A percentile compares a stretch with the other conserved stretches of the same genome.
Conservation (phyloP, 2,113 vertebrate genomes). For the Pomatostomus ruficeps region DNA sequence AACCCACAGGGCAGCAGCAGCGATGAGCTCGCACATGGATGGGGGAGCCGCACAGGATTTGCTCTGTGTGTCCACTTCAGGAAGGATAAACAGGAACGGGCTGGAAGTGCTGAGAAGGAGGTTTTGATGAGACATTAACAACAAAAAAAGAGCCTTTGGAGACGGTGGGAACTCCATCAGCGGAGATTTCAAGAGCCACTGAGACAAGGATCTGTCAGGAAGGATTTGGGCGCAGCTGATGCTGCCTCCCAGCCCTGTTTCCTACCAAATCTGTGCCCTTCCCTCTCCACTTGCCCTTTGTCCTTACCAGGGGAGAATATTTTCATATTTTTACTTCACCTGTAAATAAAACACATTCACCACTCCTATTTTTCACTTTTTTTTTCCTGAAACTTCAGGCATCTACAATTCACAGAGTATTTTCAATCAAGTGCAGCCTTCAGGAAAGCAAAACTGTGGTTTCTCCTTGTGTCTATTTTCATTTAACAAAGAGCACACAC, state of each 20-base stretch:
- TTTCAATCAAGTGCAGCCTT: not conserved
- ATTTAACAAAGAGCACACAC: not conserved
- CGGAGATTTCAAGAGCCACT: not conserved
- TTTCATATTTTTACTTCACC: not conserved
- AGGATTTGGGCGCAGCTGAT: not conserved
- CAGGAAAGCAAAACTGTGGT: not conserved
- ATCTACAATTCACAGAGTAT: not conserved
- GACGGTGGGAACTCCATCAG: not conserved
- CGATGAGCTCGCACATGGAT: not conserved
- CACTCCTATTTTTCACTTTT: not conserved
- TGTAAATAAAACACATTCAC: not conserved
- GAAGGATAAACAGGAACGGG: not conserved
- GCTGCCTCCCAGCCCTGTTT: conserved; percentile 28
- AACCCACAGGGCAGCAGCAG: not conserved
- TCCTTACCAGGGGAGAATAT: not conserved
- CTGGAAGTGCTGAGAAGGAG: conserved; percentile 33
- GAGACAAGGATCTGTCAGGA: conserved; percentile 36
- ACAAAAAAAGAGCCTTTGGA: not conserved
- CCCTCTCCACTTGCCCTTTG: not conserved
- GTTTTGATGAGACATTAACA: not conserved
- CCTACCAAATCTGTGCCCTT: not conserved
- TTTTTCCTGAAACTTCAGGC: not conserved
- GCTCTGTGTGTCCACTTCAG: not conserved
- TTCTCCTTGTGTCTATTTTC: not conserved
- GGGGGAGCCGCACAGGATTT: not conserved